A percentile compares a stretch with the other conserved stretches of the same genome.
These are phyloP conservation scores for Machaerirhynchus nigripectus DNA, from an alignment of 2,113 vertebrate genomes.

Conservation along the genomic window DNA sequence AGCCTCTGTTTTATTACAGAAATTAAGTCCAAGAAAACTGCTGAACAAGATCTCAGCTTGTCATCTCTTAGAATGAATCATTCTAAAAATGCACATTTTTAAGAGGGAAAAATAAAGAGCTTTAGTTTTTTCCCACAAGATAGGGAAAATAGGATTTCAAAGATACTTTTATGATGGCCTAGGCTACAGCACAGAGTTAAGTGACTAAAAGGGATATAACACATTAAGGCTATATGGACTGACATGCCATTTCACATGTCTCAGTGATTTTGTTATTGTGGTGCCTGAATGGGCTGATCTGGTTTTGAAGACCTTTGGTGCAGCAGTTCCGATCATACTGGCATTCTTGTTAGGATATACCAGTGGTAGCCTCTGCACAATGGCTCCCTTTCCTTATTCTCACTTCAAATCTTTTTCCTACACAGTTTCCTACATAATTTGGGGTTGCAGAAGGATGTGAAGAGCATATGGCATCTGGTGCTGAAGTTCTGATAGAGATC, in stretches of 20 bases:
- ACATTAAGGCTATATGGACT: neutral
- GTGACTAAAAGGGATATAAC: neutral
- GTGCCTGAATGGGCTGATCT: accelerated
- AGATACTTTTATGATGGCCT: neutral
- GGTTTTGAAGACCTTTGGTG: neutral
- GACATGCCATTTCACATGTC: neutral
- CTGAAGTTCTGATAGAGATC: neutral
- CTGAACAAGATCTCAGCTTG: neutral
- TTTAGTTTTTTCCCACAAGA: neutral
- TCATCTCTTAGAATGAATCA: neutral
- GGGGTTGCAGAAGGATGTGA: neutral
- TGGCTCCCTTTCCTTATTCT: neutral
- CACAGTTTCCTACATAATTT: neutral
- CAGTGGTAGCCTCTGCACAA: accelerated
- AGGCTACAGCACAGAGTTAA: neutral
- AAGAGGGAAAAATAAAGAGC: neutral
- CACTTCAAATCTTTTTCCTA: neutral
- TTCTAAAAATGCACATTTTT: neutral
- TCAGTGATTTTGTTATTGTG: neutral
- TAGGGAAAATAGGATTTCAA: neutral
- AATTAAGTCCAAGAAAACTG: neutral
- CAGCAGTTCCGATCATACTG: neutral
- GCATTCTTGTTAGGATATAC: neutral
- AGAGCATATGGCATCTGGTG: neutral
- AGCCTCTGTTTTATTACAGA: neutral